Conservation (phyloP, 2,797 vertebrate genomes). For the Pangasius krempfi region DNA sequence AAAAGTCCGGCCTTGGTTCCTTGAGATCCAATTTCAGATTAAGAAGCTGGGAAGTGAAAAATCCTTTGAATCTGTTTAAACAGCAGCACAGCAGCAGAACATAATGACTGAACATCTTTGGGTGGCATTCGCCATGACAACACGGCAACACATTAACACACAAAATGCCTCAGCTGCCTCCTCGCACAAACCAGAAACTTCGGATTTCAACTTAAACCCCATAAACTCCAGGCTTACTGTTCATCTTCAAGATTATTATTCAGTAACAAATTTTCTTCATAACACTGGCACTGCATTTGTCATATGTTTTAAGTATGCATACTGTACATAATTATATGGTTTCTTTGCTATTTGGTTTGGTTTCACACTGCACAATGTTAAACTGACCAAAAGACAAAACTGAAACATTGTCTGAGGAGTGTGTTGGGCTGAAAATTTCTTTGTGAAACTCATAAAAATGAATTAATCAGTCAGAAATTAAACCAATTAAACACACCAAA, state of each 20-base stretch:
- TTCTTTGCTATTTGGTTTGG: not conserved
- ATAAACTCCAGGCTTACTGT: not conserved
- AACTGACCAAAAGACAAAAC: not conserved
- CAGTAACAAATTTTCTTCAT: not conserved
- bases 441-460: not conserved
- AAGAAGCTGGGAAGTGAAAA: slow-evolving; percentile 34
- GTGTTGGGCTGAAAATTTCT: not conserved
- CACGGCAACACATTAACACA: not conserved
- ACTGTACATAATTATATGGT: not conserved
- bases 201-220: not conserved
- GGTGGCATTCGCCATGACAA: not conserved
- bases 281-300: not conserved
- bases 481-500: not conserved
- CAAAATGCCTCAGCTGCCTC: not conserved
- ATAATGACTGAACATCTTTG: slow-evolving; percentile 32
- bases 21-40: slow-evolving; percentile 58
- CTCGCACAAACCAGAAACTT: not conserved
- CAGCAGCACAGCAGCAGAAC: slow-evolving; percentile 25
- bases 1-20: slow-evolving; percentile 32
- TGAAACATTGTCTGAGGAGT: not conserved
- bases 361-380: not conserved
- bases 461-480: not conserved
- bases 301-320: not conserved
- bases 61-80: slow-evolving; percentile 52
- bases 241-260: not conserved